phyloP scores from a whole-genome alignment of 2,113 vertebrate species.

The Anser cygnoides region DNA sequence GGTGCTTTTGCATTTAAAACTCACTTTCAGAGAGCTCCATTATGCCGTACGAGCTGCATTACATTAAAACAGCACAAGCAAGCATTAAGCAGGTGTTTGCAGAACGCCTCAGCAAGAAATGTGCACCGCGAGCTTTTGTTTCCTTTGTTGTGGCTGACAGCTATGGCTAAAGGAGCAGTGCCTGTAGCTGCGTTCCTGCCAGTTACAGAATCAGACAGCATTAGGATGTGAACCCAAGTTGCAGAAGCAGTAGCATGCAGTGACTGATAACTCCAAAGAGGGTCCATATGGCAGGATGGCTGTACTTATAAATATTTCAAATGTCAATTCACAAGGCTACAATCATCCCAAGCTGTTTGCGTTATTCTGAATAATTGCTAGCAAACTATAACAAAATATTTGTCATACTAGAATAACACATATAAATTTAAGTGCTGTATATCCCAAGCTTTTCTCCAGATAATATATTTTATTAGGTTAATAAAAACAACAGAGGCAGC shows the following conservation, averaged over 20 bases:
- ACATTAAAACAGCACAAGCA: rapidly evolving
- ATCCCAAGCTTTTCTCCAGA: slow-evolving; percentile 46
- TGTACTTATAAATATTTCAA: slow-evolving; percentile 80
- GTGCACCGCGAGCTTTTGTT: neutral
- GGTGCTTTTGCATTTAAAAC: neutral
- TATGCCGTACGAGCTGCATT: neutral
- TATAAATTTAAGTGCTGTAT: slow-evolving; percentile 65
- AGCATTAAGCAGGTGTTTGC: neutral
- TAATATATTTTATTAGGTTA: slow-evolving; percentile 56
- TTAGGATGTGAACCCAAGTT: neutral
- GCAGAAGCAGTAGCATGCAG: neutral
- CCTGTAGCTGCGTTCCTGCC: neutral
- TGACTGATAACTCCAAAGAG: slow-evolving; percentile 66
- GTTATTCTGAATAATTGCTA: slow-evolving; percentile 71
- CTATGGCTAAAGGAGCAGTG: neutral
- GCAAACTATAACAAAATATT: slow-evolving; percentile 73
- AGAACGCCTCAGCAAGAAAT: neutral
- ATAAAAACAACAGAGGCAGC: slow-evolving; percentile 45
- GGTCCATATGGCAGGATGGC: slow-evolving; percentile 67
- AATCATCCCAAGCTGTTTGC: slow-evolving; percentile 73
- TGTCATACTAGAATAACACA: slow-evolving; percentile 62
- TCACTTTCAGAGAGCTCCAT: neutral
- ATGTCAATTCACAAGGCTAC: slow-evolving; percentile 71
- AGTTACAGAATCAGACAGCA: neutral
- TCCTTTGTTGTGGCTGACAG: neutral